Percentiles rank a stretch among this genome's conserved stretches.
Evolutionary conservation across 2,888 invertebrate species (phyloP).

Genomic region (Pocota personata): DNA sequence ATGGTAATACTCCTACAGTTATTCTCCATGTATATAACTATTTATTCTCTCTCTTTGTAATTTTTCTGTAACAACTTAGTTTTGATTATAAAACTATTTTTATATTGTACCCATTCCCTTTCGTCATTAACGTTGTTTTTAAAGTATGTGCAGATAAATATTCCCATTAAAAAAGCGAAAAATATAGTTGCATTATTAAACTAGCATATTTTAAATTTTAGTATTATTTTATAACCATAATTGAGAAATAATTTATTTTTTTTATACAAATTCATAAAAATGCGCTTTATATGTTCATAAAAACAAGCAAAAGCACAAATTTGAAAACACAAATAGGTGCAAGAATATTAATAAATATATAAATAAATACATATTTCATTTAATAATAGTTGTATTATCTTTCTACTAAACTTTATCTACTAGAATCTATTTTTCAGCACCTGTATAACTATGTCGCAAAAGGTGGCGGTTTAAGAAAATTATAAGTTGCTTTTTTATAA

Average conservation of each 20-base stretch:
- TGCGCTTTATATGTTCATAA: conserved; percentile 44
- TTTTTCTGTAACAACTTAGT: conserved; percentile 1
- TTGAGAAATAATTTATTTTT: conserved; percentile 46
- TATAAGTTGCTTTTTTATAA: too few species aligned
- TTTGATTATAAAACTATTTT: conserved; percentile 8
- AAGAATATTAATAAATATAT: conserved; percentile 41
- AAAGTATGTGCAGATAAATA: background rate
- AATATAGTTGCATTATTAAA: conserved; percentile 16
- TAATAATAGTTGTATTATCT: background rate
- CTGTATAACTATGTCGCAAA: too few species aligned
- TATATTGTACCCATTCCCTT: conserved; percentile 31
- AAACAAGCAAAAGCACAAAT: conserved; percentile 45
- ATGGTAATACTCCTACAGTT: conserved; percentile 19
- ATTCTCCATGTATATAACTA: conserved; percentile 43
- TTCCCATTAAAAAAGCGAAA: background rate
- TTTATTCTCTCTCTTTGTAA: conserved; percentile 21
- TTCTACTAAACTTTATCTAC: too few species aligned
- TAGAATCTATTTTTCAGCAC: too few species aligned
- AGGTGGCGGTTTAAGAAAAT: too few species aligned
- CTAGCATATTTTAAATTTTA: conserved; percentile 43
- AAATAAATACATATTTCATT: conserved; percentile 15
- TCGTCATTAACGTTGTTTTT: conserved; percentile 3
- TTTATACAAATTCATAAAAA: conserved; percentile 47
- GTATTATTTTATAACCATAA: conserved; percentile 43
- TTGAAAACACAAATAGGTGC: conserved; percentile 35